Conservation (phyloP, 2,888 invertebrate genomes). For the Leptinotarsa peninsularis region DNA sequence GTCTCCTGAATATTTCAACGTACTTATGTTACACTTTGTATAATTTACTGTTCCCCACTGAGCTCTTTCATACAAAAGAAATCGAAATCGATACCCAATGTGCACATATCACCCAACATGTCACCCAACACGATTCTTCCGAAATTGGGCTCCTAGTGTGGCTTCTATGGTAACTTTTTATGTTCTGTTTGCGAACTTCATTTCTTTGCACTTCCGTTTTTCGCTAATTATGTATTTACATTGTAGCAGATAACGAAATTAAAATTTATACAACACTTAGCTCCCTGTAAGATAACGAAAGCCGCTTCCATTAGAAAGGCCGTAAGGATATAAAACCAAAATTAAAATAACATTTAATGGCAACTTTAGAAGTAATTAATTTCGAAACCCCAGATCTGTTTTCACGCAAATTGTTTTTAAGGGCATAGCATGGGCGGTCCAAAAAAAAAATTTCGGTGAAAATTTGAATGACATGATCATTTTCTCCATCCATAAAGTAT, state of each 20-base stretch:
- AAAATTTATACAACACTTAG: constrained; percentile 29
- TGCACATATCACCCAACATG: too few relatives aligned
- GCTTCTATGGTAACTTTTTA: background rate
- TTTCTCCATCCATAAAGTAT: background rate
- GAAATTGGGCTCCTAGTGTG: background rate
- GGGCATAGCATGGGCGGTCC: constrained; percentile 5
- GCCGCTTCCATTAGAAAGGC: constrained; percentile 27
- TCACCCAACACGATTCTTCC: too few relatives aligned
- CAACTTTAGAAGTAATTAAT: constrained; percentile 35
- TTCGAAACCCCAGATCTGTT: constrained; percentile 27
- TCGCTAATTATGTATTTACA: constrained; percentile 32
- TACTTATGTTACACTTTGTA: too few relatives aligned
- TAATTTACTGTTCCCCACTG: too few relatives aligned
- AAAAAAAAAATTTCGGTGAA: background rate
- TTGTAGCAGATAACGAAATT: constrained; percentile 29
- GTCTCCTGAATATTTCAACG: too few relatives aligned
- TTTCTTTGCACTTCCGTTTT: constrained; percentile 32
- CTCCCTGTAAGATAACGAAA: constrained; percentile 22
- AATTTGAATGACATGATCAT: background rate
- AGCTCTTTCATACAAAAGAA: too few relatives aligned
- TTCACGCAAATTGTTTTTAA: constrained; percentile 24
- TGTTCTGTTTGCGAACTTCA: constrained; percentile 21
- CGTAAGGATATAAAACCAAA: constrained; percentile 32
- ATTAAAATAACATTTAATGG: constrained; percentile 39
- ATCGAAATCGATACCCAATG: too few relatives aligned